A percentile compares a stretch with the other conserved stretches of the same genome.
phyloP scores from a whole-genome alignment of 2,113 vertebrate species.

The Athene cunicularia region DNA sequence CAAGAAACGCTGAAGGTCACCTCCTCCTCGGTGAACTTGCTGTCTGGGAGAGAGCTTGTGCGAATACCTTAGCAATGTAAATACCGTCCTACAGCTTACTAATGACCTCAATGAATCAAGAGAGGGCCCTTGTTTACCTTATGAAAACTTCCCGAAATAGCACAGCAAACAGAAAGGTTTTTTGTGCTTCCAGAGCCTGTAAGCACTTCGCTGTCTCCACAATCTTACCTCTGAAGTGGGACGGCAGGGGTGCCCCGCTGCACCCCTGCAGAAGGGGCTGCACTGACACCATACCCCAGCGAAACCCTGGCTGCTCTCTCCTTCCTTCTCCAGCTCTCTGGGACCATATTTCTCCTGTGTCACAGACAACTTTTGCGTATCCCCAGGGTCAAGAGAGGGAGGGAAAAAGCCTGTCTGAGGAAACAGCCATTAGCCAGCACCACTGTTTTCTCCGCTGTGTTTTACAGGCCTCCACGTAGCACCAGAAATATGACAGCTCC shows the following conservation, averaged over 20 bases:
- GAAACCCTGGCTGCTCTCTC: not conserved
- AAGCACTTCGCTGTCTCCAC: fast-evolving
- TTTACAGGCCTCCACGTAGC: not conserved
- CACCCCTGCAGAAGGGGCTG: not conserved
- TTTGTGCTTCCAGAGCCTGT: fast-evolving
- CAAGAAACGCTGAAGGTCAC: constrained; percentile 33
- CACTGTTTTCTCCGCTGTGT: not conserved
- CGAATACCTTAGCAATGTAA: constrained; percentile 32
- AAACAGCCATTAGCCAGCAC: not conserved
- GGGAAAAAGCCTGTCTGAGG: not conserved
- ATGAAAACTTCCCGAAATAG: not conserved
- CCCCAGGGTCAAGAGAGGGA: not conserved
- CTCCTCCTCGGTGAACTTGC: constrained; percentile 12
- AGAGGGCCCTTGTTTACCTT: constrained; percentile 26
- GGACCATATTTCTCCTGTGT: not conserved
- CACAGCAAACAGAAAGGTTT: not conserved
- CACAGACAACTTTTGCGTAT: not conserved
- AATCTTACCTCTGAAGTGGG: not conserved
- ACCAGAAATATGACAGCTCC: not conserved
- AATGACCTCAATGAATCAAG: constrained; percentile 36
- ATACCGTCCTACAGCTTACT: not conserved
- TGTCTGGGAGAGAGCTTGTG: not conserved
- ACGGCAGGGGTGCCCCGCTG: not conserved
- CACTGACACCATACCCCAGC: fast-evolving
- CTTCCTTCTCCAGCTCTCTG: not conserved